phyloP scores from a whole-genome alignment of 2,888 invertebrate genomes.

The Boloria euphrosyne region DNA sequence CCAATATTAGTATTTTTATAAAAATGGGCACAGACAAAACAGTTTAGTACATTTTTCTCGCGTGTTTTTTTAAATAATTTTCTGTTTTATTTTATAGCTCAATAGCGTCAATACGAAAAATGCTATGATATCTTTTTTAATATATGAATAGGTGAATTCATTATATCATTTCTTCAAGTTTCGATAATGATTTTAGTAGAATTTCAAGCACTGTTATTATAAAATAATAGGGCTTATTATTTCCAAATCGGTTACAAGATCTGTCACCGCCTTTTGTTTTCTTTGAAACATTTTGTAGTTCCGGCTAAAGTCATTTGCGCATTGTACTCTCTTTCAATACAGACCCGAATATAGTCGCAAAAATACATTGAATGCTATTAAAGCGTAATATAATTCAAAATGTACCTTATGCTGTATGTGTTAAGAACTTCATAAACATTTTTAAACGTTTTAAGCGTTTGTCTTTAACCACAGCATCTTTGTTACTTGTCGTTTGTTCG shows the following conservation, averaged over 20 bases:
- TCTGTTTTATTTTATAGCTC: too few relatives aligned
- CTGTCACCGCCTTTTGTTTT: conserved; percentile 34
- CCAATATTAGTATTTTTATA: too few relatives aligned
- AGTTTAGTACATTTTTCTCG: too few relatives aligned
- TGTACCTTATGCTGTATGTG: not conserved
- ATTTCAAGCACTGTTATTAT: too few relatives aligned
- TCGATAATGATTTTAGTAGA: too few relatives aligned
- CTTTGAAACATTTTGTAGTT: conserved; percentile 41
- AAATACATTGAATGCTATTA: conserved; percentile 11
- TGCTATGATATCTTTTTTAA: too few relatives aligned
- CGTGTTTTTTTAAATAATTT: too few relatives aligned
- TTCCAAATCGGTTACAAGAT: conserved; percentile 11
- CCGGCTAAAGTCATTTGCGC: conserved; percentile 44
- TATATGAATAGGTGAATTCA: too few relatives aligned
- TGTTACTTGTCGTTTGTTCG: conserved; percentile 55
- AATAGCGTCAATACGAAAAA: too few relatives aligned
- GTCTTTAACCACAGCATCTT: conserved; percentile 59
- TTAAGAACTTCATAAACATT: conserved; percentile 37
- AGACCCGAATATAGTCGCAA: conserved; percentile 34
- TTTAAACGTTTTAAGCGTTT: not conserved
- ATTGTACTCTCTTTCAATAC: conserved; percentile 46
- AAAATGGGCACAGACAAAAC: too few relatives aligned
- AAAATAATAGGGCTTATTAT: not conserved
- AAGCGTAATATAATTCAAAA: conserved; percentile 21
- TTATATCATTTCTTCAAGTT: too few relatives aligned